Evolutionary conservation across 2,888 invertebrate species (phyloP), one percentile per base, ranked within the genome.

Genomic region (Blastobasis adustella): DNA sequence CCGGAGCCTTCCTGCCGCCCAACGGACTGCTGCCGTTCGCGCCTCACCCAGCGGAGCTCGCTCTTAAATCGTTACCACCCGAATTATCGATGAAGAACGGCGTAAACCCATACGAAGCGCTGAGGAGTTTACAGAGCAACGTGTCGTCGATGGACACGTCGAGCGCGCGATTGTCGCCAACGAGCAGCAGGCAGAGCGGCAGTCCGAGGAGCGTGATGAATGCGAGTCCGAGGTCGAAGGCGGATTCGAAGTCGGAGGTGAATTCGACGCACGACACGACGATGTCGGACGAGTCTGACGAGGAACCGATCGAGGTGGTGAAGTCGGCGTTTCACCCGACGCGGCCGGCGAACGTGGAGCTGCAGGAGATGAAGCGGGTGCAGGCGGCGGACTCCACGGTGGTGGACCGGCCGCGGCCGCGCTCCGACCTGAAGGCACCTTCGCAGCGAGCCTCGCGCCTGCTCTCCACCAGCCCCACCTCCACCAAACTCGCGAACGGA

Each of bases 261-360:
- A 92, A 91, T 68, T 93, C 93, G 8, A 90, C 91, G 8, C 89
- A 91, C 55, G 91, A 91, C 42, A 90, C 90, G 37, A 91, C 90
- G 0, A 89, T 89, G 56, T 90, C 91, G 5, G 92, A 91, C 54
- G 90, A 90, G 56, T 92, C 92, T 0, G 93, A 93, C 47, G 93
- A 93, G 54, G 93, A 93, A 66, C 92, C 92, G 52, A 93, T 93
- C 63, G 94, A 93, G 67, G 94, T 94, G 37, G 94, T 94, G 0
- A 93, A 92, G 65, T 94, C 94, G 0, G 94, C 94, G 3, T 94
- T 93, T 76, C 92, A 92, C 48, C 93, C 93, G 36, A 92, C 92
- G 50, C 83, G 90, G 58, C 90, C 91, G 0, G 91, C 91, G 54
- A 91, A 89, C 61, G 80, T 90, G 4, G 82, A 90, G 58, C 67